Percentiles rank a stretch among this genome's conserved stretches.
Conservation (phyloP, 2,797 vertebrate genomes). For the Bradypodion pumilum region DNA sequence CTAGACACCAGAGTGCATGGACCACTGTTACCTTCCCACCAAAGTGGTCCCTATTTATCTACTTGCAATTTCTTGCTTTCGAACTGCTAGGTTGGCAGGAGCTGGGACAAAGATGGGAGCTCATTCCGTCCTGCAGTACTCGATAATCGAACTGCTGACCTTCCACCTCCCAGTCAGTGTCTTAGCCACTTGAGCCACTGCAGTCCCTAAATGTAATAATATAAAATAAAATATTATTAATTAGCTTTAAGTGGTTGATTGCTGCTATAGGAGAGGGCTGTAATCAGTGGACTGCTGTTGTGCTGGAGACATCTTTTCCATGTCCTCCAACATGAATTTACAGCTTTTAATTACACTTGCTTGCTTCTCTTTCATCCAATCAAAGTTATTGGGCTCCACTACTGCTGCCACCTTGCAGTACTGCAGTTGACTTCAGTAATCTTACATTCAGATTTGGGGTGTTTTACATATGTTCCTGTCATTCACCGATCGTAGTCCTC, state of each 20-base stretch:
- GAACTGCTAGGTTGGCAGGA: too few relatives aligned
- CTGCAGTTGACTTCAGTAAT: not conserved
- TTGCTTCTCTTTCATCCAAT: not conserved
- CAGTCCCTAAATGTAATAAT: too few relatives aligned
- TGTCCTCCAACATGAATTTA: not conserved
- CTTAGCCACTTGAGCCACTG: too few relatives aligned
- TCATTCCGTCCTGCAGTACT: too few relatives aligned
- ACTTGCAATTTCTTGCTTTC: too few relatives aligned
- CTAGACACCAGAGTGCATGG: too few relatives aligned
- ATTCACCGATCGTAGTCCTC: not conserved
- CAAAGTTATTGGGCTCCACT: not conserved
- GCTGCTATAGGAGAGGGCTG: not conserved
- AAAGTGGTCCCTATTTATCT: too few relatives aligned
- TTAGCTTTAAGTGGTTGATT: not conserved
- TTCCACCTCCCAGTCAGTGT: too few relatives aligned
- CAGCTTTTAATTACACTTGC: too few relatives aligned
- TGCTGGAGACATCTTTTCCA: not conserved
- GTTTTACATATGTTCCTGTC: not conserved
- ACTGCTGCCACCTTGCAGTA: not conserved
- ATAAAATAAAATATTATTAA: not conserved
- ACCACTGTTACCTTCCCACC: too few relatives aligned
- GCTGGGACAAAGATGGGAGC: too few relatives aligned
- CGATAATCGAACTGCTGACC: too few relatives aligned
- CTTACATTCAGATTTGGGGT: not conserved
- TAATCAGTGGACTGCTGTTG: not conserved